Base-by-base conservation (phyloP, 1,140 invertebrate species). In the Drosophila littoralis region DNA sequence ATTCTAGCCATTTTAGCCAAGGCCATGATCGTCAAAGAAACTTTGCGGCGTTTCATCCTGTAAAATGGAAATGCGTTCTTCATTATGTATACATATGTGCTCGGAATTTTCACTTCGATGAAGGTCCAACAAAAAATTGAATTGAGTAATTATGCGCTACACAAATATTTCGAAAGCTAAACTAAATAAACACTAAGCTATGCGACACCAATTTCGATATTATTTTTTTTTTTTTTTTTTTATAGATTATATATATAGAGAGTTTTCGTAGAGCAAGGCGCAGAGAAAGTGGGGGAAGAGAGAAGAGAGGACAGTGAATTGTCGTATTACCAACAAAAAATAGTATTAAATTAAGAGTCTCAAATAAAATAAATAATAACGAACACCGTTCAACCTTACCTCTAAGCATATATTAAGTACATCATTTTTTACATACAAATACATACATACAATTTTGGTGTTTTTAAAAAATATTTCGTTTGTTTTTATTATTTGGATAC, bases 31-130 rank as follows among this genome's bases (percentile, higher is more conserved):
- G 93, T 99, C 98, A 93, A 99, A 99, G 93, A 99, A 98, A 91
- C 98, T 98, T 94, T 99, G 98, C 51, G 98, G 98, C 45, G 98
- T 99, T 94, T 99, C 98, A 94, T 99, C 98, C 98, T 99, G 94
- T 92, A 97, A 97, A 93, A 94, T 93, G 94, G 81, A 79, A 89
- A 81, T 70, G 67, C 74, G 64, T 82, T 79, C 79, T 88, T 88
- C 63, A 65, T 78, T 69, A 70, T 71, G 32, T 55, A 93, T 61
- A 42, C 32, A 1, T 22, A 22, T 22, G 22, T 22, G 3, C 22
- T 42, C 9, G n/a, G 13, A 60, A 68, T 38, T 38, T 63, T 28
- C 32, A 50, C 50, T 35, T 22, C 42, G 45, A 48, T 64, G 64
- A 35, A 48, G 40, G 22, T 40, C 63, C 67, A 75, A 76, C 50